Evolutionary conservation across 2,888 invertebrate species (phyloP).

Genomic region (Tetanocera ferruginea): DNA sequence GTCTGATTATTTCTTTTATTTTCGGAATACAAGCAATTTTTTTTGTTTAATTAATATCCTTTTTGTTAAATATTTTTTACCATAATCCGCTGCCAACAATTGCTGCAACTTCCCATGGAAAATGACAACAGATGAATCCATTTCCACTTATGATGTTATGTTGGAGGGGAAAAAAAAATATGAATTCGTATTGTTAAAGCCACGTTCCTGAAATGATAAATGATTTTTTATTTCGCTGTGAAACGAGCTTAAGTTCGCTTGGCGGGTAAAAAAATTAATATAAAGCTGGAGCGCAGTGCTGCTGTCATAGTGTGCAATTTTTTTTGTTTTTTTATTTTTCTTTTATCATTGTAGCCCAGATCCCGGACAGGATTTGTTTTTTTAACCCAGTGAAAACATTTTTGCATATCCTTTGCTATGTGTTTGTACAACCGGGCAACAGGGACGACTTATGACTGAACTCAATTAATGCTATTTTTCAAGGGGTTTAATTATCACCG

Average conservation of each 20-base stretch:
- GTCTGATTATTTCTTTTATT: background rate
- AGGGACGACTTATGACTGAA: too few species aligned
- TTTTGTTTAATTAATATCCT: conserved; percentile 22
- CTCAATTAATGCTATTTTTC: too few species aligned
- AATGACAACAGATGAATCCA: conserved; percentile 26
- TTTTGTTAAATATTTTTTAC: conserved; percentile 1
- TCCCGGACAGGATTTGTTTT: too few species aligned
- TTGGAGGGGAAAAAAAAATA: background rate
- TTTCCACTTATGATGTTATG: background rate
- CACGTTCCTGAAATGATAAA: conserved; percentile 25
- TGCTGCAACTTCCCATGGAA: conserved; percentile 9
- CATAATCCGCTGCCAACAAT: conserved; percentile 32
- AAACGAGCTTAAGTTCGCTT: conserved; percentile 26
- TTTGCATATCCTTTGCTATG: too few species aligned
- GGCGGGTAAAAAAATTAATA: conserved; percentile 12
- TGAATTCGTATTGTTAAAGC: conserved; percentile 18
- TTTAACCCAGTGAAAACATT: too few species aligned
- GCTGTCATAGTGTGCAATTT: background rate
- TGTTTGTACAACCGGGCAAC: too few species aligned
- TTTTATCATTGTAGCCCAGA: background rate
- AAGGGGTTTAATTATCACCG: too few species aligned
- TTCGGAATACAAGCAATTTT: background rate
- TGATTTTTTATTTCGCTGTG: conserved; percentile 28
- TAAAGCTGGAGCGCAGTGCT: background rate
- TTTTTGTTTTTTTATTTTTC: background rate